phyloP scores from a whole-genome alignment of 2,113 vertebrate genomes.

The Gopherus flavomarginatus region DNA sequence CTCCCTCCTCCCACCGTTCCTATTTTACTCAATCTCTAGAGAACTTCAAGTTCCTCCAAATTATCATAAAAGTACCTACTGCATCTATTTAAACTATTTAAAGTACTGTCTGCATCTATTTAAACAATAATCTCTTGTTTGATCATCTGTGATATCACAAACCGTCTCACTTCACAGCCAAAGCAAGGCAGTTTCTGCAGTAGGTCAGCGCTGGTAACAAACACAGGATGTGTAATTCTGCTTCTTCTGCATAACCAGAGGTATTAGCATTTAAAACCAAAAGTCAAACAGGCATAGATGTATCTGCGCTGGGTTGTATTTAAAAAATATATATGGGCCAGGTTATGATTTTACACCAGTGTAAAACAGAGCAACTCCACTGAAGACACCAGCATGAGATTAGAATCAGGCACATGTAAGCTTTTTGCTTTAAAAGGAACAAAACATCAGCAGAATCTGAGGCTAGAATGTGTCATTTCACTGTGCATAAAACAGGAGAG shows the following conservation, averaged over 20 bases:
- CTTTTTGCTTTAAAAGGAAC: neutral
- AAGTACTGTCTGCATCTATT: neutral
- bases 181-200: neutral
- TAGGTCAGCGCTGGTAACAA: neutral
- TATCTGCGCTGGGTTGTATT: neutral
- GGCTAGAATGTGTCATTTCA: neutral
- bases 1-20: neutral
- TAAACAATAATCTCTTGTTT: neutral
- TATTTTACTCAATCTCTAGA: neutral
- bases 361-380: neutral
- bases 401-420: neutral
- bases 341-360: neutral
- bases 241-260: neutral
- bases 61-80: neutral
- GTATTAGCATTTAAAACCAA: neutral
- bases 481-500: neutral
- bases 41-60: neutral
- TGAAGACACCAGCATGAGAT: neutral
- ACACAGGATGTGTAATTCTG: neutral
- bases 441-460: neutral
- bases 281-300: neutral
- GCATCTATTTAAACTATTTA: neutral
- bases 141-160: neutral
- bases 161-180: neutral
- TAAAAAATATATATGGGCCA: neutral